Conservation (phyloP, 2,113 vertebrate genomes). For the Anseranas semipalmata region DNA sequence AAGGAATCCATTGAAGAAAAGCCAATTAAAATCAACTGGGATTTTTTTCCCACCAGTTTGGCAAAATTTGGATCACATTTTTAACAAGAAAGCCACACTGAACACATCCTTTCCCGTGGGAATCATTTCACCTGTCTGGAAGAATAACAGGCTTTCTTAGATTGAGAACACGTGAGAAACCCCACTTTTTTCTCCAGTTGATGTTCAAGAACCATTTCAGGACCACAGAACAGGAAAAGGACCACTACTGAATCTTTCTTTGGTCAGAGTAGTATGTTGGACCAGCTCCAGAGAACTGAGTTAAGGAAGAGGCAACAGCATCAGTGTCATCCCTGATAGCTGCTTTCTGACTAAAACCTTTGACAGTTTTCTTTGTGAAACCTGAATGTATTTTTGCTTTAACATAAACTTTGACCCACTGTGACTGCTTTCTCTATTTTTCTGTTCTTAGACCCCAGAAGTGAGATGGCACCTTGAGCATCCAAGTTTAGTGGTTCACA, state of each 20-base stretch:
- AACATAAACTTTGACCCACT: not conserved
- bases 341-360: not conserved
- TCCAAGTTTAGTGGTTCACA: conserved; percentile 55
- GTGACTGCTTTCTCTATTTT: not conserved
- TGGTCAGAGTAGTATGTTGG: not conserved
- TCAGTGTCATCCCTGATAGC: not conserved
- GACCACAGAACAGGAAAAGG: not conserved
- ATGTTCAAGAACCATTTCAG: not conserved
- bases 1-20: not conserved
- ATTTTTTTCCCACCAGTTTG: not conserved
- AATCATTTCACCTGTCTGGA: not conserved
- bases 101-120: not conserved
- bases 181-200: fast-evolving
- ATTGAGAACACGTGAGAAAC: not conserved
- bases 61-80: not conserved
- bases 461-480: not conserved
- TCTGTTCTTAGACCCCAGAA: not conserved
- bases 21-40: not conserved
- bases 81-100: not conserved
- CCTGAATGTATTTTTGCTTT: not conserved
- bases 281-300: not conserved
- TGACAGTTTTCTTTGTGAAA: not conserved
- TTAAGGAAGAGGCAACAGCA: not conserved
- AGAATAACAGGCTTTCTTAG: not conserved
- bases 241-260: not conserved